Conservation (phyloP, 2,888 invertebrate genomes). For the Seira ritae region DNA sequence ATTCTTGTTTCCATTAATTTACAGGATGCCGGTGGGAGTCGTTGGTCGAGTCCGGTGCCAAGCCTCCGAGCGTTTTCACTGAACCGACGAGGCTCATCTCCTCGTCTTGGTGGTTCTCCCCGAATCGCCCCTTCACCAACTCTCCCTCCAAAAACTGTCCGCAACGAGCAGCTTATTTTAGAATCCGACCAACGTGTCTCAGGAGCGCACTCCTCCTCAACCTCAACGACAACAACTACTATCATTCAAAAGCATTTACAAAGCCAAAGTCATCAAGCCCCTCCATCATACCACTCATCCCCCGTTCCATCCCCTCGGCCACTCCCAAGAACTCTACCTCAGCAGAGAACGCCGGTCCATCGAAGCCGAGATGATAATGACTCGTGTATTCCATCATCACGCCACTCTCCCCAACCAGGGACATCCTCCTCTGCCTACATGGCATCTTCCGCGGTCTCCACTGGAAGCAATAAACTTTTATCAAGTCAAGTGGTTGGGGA, state of each 20-base stretch:
- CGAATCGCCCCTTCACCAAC: slow-evolving; percentile 72
- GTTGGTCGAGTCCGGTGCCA: slow-evolving; percentile 73
- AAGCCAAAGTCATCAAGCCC: slow-evolving; percentile 12
- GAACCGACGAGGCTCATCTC: slow-evolving; percentile 72
- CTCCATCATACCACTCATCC: slow-evolving; percentile 44
- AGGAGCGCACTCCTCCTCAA: slow-evolving; percentile 24
- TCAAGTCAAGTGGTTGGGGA: slow-evolving; percentile 40
- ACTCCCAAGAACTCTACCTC: slow-evolving; percentile 1
- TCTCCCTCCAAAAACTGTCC: slow-evolving; percentile 66
- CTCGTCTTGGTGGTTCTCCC: slow-evolving; percentile 72
- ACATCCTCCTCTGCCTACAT: slow-evolving; percentile 25
- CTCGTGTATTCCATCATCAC: slow-evolving; percentile 55
- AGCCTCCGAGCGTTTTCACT: slow-evolving; percentile 72
- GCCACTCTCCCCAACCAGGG: slow-evolving; percentile 54
- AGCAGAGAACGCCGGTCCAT: slow-evolving; percentile 33
- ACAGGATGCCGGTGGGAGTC: slow-evolving; percentile 70
- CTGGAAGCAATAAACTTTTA: slow-evolving; percentile 47
- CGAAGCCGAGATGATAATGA: slow-evolving; percentile 31
- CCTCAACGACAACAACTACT: slow-evolving; percentile 21
- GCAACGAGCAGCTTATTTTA: slow-evolving; percentile 67
- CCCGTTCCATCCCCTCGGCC: no score
- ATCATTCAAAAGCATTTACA: slow-evolving; percentile 23
- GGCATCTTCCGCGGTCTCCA: slow-evolving; percentile 36
- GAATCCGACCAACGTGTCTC: slow-evolving; percentile 47
- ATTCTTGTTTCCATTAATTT: no score